Base-by-base conservation (phyloP, 2,888 invertebrate genomes). In the Agriopis leucophaearia region DNA sequence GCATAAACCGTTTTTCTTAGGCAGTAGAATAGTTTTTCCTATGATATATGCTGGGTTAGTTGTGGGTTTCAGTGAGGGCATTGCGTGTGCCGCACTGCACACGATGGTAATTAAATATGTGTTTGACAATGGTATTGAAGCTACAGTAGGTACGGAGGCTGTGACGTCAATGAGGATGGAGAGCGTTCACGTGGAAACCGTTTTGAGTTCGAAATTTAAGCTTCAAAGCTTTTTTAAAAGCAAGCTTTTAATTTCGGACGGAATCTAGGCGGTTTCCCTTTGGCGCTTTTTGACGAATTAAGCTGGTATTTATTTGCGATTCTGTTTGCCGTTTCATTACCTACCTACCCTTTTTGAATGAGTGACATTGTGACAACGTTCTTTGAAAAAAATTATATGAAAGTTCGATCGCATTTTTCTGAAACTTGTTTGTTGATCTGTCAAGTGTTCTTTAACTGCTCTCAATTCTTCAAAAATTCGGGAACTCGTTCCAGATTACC, bases 51-150 rank as follows among this genome's bases (percentile, higher is more conserved):
- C 58, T 54, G 40, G 42, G 9, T 10, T 12, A 48, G 57, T 70
- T 15, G 36, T 16, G 12, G 59, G 44, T 62, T 66, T 69, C 80
- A 80, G 71, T 64, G 55, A 42, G 50, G 18, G 81, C 86, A 71
- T 87, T 92, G 81, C 90, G 94, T 84, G 93, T 95, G 87, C 92
- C 93, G 93, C 93, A 94, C 93, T 94, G 93, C 94, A 93, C 91
- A 94, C 92, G 92, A 86, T 87, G 85, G 88, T 92, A 91, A 92
- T 92, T 92, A 92, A 92, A 92, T 92, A 92, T 90, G 90, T 92
- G 90, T 92, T 92, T 92, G 90, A 93, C 91, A 92, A 92, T 92
- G 90, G 88, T 79, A 83, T 71, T 85, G 84, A 81, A 79, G 84
- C 60, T 64, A 69, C 68, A 60, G 51, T 69, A 64, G 68, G 82